Base-by-base conservation (phyloP, 1,140 invertebrate species). In the Heterodera carotae region DNA sequence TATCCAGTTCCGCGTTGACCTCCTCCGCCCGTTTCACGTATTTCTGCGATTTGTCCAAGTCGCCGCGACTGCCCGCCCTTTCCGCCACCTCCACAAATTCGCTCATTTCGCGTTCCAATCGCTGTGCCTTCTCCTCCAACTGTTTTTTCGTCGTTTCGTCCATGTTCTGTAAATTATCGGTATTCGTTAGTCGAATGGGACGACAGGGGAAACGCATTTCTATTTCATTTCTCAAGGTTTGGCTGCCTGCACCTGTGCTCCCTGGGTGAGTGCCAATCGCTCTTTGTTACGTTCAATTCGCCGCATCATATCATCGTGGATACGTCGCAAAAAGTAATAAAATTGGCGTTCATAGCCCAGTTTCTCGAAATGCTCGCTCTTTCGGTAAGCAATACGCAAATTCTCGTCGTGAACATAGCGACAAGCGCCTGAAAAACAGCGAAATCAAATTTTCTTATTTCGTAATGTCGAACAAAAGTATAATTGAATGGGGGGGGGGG, bases 231-330 rank as follows among this genome's bases (percentile, higher is more conserved):
- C n/a, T n/a, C n/a, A n/a, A n/a, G n/a, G n/a, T n/a, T n/a, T n/a
- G n/a, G n/a, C n/a, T n/a, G n/a, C n/a, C n/a, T n/a, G n/a, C 60
- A 73, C 56, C 39, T 67, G 43, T 69, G 53, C 56, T 31, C 71
- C 77, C 67, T 82, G 81, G 25, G 81, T 82, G 12, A 82, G 66
- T 15, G 64, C 70, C 31, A 82, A 64, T n/a, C 81, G 66, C 62
- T 82, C 81, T 33, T 83, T 82, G 67, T 82, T 83, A 8, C 72
- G 39, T 3, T 64, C 39, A 76, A 82, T 82, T 77, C 82, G 82
- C 22, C 81, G 27, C 31, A 43, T 66, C 81, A 82, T 82, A 39
- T 82, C 81, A 43, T 79, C 80, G 25, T 82, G 59, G n/a, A 82
- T 66, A 31, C 73, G 34, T 7, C 56, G 39, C 27, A 82, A 39